Evolutionary conservation across 2,797 vertebrate species (phyloP).

Genomic region (Acrossocheilus fasciatus): DNA sequence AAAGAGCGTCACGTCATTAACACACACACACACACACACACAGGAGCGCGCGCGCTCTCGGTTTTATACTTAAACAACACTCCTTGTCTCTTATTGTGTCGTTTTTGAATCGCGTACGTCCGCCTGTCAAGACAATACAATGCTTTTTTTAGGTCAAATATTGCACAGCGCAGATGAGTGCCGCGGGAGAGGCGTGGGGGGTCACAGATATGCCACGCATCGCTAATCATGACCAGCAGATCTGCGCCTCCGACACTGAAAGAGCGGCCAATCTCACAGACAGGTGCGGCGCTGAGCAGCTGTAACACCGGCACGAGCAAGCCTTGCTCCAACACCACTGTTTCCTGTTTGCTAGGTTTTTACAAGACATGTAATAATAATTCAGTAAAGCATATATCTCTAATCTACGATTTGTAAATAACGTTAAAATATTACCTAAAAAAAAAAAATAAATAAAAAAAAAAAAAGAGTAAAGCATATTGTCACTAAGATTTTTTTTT

Average conservation of each 20-base stretch:
- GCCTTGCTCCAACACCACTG: background rate
- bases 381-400: background rate
- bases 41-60: accelerated
- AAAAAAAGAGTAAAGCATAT: background rate
- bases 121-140: constrained; percentile 74
- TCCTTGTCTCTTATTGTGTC: constrained; percentile 16
- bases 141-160: constrained; percentile 77
- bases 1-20: background rate
- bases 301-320: constrained; percentile 61
- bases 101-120: constrained; percentile 65
- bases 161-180: constrained; percentile 76
- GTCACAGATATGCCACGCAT: constrained; percentile 75
- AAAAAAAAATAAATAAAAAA: too few relatives aligned
- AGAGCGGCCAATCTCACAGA: constrained; percentile 68
- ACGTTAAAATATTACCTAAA: background rate
- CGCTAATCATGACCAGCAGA: constrained; percentile 65
- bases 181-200: constrained; percentile 70
- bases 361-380: background rate
- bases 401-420: background rate
- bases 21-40: background rate
- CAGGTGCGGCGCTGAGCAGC: constrained; percentile 75
- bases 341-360: constrained; percentile 5
- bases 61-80: constrained; percentile 5
- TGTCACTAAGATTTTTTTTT: background rate
- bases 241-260: constrained; percentile 45